Percentiles rank a stretch among this genome's conserved stretches.
Conservation (phyloP, 2,113 vertebrate genomes). For the Dermatemys mawii region DNA sequence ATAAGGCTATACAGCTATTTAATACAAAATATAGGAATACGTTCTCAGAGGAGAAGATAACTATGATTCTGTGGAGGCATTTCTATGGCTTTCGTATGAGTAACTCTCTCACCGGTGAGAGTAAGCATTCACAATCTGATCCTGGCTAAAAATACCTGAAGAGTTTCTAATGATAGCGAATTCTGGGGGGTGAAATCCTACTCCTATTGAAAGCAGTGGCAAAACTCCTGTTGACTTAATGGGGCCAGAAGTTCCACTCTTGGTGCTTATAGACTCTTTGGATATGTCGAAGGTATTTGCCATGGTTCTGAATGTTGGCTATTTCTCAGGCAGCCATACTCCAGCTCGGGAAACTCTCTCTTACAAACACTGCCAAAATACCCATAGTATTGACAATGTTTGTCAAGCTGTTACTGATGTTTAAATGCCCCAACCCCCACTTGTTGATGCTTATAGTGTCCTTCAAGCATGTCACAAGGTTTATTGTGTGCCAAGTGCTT, state of each 20-base stretch:
- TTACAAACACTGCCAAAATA: not conserved
- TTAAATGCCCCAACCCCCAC: not conserved
- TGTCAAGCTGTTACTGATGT: not conserved
- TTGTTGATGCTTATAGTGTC: not conserved
- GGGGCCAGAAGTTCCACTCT: not conserved
- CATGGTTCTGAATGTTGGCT: not conserved
- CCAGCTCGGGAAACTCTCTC: rapidly evolving
- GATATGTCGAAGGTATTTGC: too few species aligned
- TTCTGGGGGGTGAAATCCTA: not conserved
- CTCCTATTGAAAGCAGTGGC: not conserved
- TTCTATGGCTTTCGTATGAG: not conserved
- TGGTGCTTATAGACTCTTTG: not conserved
- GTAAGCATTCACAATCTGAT: too few species aligned
- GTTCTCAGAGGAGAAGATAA: not conserved
- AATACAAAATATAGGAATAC: not conserved
- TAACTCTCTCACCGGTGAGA: too few species aligned
- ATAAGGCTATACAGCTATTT: not conserved
- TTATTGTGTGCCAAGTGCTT: not conserved
- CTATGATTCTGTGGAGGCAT: not conserved
- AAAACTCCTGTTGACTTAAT: not conserved
- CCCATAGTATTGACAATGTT: not conserved
- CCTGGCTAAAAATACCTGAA: too few species aligned
- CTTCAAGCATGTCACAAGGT: not conserved
- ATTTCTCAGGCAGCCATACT: not conserved
- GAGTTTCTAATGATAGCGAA: not conserved